These are phyloP conservation scores for Criorhina ranunculi DNA, from an alignment of 2,888 invertebrate species.

Conservation along the genomic window DNA sequence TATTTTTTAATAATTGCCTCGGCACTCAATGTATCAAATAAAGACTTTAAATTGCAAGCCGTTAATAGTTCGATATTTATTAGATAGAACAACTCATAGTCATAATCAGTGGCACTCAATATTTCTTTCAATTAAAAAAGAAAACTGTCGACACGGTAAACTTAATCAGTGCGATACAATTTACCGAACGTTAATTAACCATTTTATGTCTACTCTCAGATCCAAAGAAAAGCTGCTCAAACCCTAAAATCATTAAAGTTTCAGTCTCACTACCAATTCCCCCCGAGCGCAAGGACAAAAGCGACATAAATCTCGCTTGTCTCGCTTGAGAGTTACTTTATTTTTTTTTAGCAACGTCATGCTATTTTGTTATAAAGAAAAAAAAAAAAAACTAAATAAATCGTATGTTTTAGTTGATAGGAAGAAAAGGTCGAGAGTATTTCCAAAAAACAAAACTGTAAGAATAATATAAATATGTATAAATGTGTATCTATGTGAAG, in stretches of 20 bases:
- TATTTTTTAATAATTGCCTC: no score
- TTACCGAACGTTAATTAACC: no score
- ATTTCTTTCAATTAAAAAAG: no score
- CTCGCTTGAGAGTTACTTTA: conserved; percentile 25
- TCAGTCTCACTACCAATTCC: conserved; percentile 27
- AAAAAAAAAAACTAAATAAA: conserved; percentile 9
- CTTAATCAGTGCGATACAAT: no score
- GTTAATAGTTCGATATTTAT: no score
- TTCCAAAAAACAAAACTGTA: conserved; percentile 77
- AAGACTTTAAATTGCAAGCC: no score
- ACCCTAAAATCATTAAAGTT: not conserved
- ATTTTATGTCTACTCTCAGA: no score
- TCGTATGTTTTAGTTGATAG: conserved; percentile 24
- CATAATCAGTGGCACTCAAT: no score
- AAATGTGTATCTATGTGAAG: conserved; percentile 84
- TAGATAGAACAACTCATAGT: no score
- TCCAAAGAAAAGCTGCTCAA: not conserved
- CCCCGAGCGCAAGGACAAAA: conserved; percentile 32
- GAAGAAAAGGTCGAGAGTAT: conserved; percentile 41
- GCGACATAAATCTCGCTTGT: conserved; percentile 33
- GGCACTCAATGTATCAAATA: no score
- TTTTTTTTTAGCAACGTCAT: conserved; percentile 46
- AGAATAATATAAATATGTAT: conserved; percentile 76
- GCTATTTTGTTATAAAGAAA: conserved; percentile 28
- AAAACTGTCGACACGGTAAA: no score